phyloP scores from a whole-genome alignment of 2,888 invertebrate species.

The Tillus elongatus region DNA sequence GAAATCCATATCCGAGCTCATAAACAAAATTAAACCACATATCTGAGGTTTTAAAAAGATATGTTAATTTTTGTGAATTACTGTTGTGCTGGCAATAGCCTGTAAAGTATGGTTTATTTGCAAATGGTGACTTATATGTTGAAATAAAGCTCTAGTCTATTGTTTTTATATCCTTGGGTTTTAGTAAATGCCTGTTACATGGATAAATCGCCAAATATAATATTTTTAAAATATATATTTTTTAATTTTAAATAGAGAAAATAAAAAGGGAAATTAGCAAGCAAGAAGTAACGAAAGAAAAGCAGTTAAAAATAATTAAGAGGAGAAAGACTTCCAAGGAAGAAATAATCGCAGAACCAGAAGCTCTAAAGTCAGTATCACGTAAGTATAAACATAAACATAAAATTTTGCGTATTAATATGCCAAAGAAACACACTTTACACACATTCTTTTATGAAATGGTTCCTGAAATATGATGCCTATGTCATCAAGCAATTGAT shows the following conservation, averaged over 20 bases:
- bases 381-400: not conserved
- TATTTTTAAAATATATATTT: too few relatives aligned
- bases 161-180: too few relatives aligned
- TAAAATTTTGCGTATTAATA: not conserved
- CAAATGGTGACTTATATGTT: too few relatives aligned
- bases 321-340: slow-evolving; percentile 6
- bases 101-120: too few relatives aligned
- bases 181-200: too few relatives aligned
- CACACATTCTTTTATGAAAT: not conserved
- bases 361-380: not conserved
- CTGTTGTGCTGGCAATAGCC: too few relatives aligned
- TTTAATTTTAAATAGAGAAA: not conserved
- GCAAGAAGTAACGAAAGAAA: slow-evolving; percentile 7
- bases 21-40: too few relatives aligned
- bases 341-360: not conserved
- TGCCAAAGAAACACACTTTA: not conserved
- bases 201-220: not conserved
- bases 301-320: not conserved
- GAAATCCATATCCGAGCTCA: too few relatives aligned
- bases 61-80: too few relatives aligned
- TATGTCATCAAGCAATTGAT: not conserved
- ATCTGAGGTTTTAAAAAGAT: too few relatives aligned
- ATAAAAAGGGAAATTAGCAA: not conserved
- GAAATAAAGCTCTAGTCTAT: too few relatives aligned
- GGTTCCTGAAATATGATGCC: not conserved